phyloP scores from a whole-genome alignment of 2,113 vertebrate genomes.

The Spilogale gracilis region DNA sequence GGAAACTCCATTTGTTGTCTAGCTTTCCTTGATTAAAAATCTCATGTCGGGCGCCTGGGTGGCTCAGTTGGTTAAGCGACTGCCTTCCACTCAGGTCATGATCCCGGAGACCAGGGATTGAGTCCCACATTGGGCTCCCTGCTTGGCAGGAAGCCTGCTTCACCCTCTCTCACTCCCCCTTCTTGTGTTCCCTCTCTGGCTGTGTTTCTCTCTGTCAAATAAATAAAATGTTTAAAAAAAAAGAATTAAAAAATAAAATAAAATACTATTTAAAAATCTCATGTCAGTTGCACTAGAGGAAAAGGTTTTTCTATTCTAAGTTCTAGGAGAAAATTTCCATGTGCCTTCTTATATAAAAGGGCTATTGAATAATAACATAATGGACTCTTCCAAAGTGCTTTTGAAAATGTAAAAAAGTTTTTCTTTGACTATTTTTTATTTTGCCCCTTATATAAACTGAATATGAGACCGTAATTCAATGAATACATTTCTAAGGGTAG shows the following conservation, averaged over 20 bases:
- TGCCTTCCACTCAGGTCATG: too few relatives aligned
- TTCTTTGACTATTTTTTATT: background rate
- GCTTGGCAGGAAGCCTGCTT: too few relatives aligned
- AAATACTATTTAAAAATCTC: background rate
- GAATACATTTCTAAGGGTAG: background rate
- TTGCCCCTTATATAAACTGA: background rate
- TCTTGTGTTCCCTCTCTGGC: too few relatives aligned
- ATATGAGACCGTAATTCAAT: background rate
- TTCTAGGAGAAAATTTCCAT: background rate
- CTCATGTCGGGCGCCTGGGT: background rate
- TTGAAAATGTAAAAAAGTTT: background rate
- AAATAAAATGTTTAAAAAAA: too few relatives aligned
- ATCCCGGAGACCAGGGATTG: too few relatives aligned
- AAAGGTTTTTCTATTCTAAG: background rate
- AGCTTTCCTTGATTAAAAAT: conserved; percentile 24
- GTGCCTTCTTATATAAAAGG: background rate
- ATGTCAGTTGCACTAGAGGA: background rate
- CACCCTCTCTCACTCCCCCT: too few relatives aligned
- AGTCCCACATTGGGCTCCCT: too few relatives aligned
- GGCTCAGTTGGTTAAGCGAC: too few relatives aligned
- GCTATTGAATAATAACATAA: background rate
- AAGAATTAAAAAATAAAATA: too few relatives aligned
- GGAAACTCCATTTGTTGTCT: background rate
- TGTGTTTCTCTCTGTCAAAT: too few relatives aligned
- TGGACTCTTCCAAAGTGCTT: background rate